phyloP scores from a whole-genome alignment of 2,113 vertebrate genomes.

The Bothrops jararaca region DNA sequence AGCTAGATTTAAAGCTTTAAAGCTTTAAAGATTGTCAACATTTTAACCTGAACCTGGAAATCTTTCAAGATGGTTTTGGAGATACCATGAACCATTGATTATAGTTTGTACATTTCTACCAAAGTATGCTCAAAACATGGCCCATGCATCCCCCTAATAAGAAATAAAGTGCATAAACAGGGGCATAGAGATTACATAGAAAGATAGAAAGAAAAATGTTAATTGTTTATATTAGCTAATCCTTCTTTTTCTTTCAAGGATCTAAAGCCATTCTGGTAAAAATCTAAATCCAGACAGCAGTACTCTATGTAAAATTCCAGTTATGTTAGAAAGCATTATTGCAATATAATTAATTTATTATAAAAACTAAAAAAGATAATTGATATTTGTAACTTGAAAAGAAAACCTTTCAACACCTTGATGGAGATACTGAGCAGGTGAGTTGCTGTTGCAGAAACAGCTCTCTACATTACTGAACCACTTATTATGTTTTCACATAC shows the following conservation, averaged over 20 bases:
- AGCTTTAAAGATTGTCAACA: background rate
- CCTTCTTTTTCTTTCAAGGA: background rate
- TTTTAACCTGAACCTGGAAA: background rate
- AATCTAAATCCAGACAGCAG: background rate
- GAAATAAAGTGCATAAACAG: background rate
- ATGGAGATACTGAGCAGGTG: background rate
- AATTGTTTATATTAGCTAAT: background rate
- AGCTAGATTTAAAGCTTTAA: background rate
- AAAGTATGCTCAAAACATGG: background rate
- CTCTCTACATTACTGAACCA: background rate
- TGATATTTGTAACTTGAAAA: background rate
- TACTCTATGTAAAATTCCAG: background rate
- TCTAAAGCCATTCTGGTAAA: background rate
- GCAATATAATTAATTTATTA: background rate
- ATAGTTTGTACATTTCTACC: background rate
- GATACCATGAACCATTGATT: background rate
- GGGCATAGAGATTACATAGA: background rate
- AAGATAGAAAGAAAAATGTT: background rate
- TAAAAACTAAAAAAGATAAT: background rate
- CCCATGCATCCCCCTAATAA: background rate
- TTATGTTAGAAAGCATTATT: background rate
- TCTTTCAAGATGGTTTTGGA: background rate
- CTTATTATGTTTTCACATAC: background rate
- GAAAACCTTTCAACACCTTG: background rate
- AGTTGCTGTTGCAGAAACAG: background rate